Conservation (phyloP, 2,888 invertebrate species). For the Caenorhabditis plicata region DNA sequence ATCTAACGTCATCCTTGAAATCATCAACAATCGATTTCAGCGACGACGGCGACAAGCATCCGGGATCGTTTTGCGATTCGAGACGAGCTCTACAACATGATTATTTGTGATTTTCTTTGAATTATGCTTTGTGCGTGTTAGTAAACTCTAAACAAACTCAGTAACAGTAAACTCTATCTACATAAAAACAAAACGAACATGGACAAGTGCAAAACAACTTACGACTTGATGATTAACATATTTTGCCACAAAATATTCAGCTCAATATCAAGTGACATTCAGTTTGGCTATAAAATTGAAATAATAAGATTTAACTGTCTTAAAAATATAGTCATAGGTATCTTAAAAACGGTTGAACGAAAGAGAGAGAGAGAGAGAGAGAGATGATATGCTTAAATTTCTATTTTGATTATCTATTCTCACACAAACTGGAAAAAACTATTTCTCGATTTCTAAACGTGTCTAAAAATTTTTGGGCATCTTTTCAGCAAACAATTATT, state of each 20-base stretch:
- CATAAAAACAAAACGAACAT: neutral
- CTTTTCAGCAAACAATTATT: no score
- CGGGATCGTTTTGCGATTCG: slow-evolving; percentile 47
- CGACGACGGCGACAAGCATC: slow-evolving; percentile 42
- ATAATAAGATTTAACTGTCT: no score
- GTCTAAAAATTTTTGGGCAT: no score
- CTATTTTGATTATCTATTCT: no score
- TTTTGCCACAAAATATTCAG: slow-evolving; percentile 29
- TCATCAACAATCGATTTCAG: slow-evolving; percentile 29
- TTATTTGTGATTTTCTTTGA: neutral
- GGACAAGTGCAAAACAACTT: neutral
- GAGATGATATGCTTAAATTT: no score
- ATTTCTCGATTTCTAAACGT: no score
- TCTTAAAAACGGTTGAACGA: no score
- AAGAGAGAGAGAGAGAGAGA: no score
- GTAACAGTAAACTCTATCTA: neutral
- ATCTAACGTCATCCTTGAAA: slow-evolving; percentile 26
- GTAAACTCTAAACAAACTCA: neutral
- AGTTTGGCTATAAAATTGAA: no score
- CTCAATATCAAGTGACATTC: slow-evolving; percentile 31
- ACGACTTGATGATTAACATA: neutral
- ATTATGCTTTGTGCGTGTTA: neutral
- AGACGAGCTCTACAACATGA: slow-evolving; percentile 42
- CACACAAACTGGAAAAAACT: no score
- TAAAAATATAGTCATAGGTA: no score